Evolutionary conservation across 2,797 vertebrate species (phyloP), one percentile per base, ranked within the genome.

Genomic region (Buceros bicornis): DNA sequence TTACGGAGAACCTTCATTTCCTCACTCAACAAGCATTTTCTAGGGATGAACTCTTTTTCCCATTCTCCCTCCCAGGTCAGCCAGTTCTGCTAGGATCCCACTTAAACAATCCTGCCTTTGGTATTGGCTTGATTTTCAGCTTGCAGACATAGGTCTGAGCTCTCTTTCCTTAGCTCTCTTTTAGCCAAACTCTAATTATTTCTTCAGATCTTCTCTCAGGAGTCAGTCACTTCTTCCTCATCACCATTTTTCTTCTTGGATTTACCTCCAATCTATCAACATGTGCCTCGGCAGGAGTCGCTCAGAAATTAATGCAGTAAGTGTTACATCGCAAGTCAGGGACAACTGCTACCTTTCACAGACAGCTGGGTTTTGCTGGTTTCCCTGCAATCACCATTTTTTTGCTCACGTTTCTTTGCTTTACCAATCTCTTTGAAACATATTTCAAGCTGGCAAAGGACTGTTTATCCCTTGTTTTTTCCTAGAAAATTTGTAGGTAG

Each of bases 381-480:
- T 90, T 87, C 33, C 20, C 48, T 58, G 6, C n/a, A 56, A 65
- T 96, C 81, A 33, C 28, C 22, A 35, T 54, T 93, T 92, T 92
- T 64, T 81, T 42, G n/a, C 50, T 88, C 35, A 16, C 1, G 1
- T 56, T 90, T 57, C 70, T 64, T 47, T 45, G 24, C 31, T 82
- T 88, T 80, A 35, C 57, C 67, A 72, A 85, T 90, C 74, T 83
- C 69, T 43, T 66, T 81, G 65, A 91, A 94, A 87, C 65, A 90
- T 20, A 20, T 84, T 94, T 94, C 66, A 78, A 82, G 57, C 47
- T 92, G 80, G 37, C 31, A 86, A 80, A 82, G 15, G 24, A 37
- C 50, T 47, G 4, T 79, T 79, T 69, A 79, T 8, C 26, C 47
- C 10, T 58, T 43, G 2, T 51, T 26, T 25, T 42, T 51, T 45